Base-by-base conservation (phyloP, 1,140 invertebrate genomes). In the Macrobrachium nipponense region DNA sequence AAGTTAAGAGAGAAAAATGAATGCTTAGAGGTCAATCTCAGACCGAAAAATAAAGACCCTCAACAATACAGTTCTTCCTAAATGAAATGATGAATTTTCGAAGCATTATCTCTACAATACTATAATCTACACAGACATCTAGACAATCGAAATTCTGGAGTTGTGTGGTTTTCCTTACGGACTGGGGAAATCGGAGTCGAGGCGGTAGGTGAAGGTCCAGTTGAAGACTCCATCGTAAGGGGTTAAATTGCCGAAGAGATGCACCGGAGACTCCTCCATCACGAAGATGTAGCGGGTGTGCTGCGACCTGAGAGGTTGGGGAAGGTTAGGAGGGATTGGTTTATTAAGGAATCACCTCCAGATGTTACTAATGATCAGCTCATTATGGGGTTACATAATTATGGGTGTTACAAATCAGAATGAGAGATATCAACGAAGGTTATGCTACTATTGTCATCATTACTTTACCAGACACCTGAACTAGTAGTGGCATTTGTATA, bases 191-290 rank as follows among this genome's bases (percentile, higher is more conserved):
- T 70, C 66, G 20, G 66, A 70, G 20, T 70, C 66, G 15, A 70
- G 6, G 18, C 66, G 66, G n/a, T 70, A 70, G 6, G 66, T 70
- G 15, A 70, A 70, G 36, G 66, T 70, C 66, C 66, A 70, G 66
- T 70, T 70, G 66, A 70, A 70, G 20, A 70, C 1, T n/a, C 66
- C 66, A 70, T 70, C n/a, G 15, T 70, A 70, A 6, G 66, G 66
- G 5, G 15, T 20, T 5, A 70, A 14, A 15, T 20, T 14, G 3
- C 20, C 20, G 66, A 27, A 70, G 5, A 70, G 66, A 70, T 20
- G 36, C 3, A 20, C n/a, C 5, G 66, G 66, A 70, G 66, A 70
- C 66, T 70, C 66, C 10, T 70, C 20, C 20, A 70, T 70, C 6
- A 20, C 20, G n/a, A 70, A 70, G 12, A 70, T 36, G 10, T 70